Evolutionary conservation across 2,113 vertebrate species (phyloP).

Genomic region (Siphamia tubifer): DNA sequence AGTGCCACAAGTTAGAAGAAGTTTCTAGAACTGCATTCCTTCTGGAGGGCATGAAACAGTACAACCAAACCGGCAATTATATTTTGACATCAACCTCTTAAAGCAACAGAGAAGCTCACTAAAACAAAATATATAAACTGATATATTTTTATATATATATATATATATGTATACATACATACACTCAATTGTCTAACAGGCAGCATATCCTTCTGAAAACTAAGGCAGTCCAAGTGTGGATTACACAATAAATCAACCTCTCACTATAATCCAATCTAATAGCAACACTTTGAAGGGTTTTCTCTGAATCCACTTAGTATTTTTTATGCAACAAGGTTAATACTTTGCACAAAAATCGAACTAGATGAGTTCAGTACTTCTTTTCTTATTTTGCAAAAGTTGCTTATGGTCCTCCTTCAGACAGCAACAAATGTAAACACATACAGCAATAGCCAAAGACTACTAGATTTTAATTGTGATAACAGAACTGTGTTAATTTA

Average conservation of each 20-base stretch:
- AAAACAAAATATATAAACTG: not conserved
- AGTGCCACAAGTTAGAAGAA: constrained; percentile 5
- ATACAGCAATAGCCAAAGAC: constrained; percentile 7
- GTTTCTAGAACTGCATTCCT: constrained; percentile 28
- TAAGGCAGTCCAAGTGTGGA: too few species aligned
- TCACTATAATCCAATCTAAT: not conserved
- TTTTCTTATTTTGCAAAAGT: not conserved
- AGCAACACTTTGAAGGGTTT: not conserved
- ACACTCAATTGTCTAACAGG: not conserved
- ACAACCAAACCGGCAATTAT: constrained; percentile 48
- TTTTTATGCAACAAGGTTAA: too few species aligned
- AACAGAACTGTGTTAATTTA: not conserved
- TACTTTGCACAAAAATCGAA: too few species aligned
- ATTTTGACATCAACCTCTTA: constrained; percentile 42
- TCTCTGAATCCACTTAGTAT: too few species aligned
- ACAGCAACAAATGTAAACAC: not conserved
- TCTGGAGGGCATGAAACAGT: constrained; percentile 27
- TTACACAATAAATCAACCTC: not conserved
- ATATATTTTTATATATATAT: too few species aligned
- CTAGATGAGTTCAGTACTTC: not conserved
- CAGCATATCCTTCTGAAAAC: not conserved
- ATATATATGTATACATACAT: too few species aligned
- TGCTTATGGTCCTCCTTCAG: too few species aligned
- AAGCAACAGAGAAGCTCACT: constrained; percentile 30
- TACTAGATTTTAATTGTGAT: not conserved